Conservation (phyloP, 2,113 vertebrate genomes). For the Leptodactylus fuscus region DNA sequence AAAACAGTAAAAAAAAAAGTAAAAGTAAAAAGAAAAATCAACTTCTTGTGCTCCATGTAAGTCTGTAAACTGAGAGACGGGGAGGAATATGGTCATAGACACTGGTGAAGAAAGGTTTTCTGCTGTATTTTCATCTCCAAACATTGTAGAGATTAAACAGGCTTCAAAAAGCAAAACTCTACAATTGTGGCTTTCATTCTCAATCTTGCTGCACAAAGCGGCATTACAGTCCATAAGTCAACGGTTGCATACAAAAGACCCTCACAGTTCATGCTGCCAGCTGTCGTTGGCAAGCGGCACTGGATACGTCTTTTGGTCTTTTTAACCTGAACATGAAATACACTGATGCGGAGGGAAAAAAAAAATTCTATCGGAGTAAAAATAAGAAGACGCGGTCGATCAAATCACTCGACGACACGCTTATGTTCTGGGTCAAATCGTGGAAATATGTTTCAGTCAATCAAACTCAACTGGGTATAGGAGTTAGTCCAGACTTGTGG, state of each 20-base stretch:
- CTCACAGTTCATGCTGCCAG: slow-evolving; percentile 16
- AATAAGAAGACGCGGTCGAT: slow-evolving; percentile 5
- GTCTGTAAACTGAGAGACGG: not conserved
- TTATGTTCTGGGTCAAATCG: not conserved
- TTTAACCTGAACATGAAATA: slow-evolving; percentile 34
- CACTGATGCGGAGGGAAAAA: slow-evolving; percentile 15
- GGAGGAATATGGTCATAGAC: not conserved
- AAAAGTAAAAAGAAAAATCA: not conserved
- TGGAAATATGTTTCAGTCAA: not conserved
- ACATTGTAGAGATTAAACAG: slow-evolving; percentile 23
- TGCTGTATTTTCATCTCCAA: slow-evolving; percentile 18
- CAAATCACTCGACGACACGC: not conserved
- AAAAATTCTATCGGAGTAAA: not conserved
- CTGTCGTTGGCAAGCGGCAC: slow-evolving; percentile 32
- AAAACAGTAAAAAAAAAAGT: too few species aligned
- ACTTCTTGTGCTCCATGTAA: not conserved
- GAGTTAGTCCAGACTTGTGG: not conserved
- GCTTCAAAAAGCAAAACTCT: slow-evolving; percentile 2
- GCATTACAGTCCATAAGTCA: slow-evolving; percentile 35
- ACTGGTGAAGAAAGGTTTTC: not conserved
- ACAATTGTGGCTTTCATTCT: slow-evolving; percentile 22
- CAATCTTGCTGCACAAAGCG: slow-evolving; percentile 35
- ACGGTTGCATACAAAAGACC: slow-evolving; percentile 37
- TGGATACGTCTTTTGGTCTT: not conserved
- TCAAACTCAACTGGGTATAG: not conserved